phyloP scores from a whole-genome alignment of 2,888 invertebrate genomes.

The Oxycera nigricornis region DNA sequence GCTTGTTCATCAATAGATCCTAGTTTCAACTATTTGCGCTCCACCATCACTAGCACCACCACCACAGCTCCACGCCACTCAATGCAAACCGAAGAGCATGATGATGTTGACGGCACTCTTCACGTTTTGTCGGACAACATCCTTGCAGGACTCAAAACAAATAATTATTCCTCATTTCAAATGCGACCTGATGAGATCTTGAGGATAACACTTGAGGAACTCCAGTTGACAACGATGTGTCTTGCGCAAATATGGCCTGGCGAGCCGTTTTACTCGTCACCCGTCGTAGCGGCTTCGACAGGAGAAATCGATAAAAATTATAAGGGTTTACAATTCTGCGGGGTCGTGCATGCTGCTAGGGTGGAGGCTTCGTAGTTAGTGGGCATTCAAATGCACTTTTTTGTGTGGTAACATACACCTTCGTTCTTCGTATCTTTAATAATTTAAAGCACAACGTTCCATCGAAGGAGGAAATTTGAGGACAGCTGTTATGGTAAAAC shows the following conservation, averaged over 20 bases:
- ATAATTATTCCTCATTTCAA: slow-evolving; percentile 16
- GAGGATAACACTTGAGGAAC: slow-evolving; percentile 13
- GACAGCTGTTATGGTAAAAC: no score
- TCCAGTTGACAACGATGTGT: slow-evolving; percentile 21
- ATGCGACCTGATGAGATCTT: slow-evolving; percentile 8
- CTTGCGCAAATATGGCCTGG: slow-evolving; percentile 20
- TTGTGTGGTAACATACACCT: no score
- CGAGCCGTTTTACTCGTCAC: no score
- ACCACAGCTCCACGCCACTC: not conserved
- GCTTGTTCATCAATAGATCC: slow-evolving; percentile 24
- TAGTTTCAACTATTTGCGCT: not conserved
- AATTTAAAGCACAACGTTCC: no score
- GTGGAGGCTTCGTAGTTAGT: no score
- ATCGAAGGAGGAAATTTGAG: no score
- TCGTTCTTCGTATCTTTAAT: no score
- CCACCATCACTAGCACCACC: not conserved
- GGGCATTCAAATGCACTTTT: no score
- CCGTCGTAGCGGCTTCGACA: not conserved
- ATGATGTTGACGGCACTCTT: slow-evolving; percentile 9
- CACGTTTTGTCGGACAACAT: slow-evolving; percentile 23
- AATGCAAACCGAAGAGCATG: not conserved
- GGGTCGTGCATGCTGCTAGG: not conserved
- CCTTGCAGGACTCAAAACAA: slow-evolving; percentile 12
- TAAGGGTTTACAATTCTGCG: not conserved
- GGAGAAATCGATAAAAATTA: not conserved